Evolutionary conservation across 2,797 vertebrate species (phyloP).

Genomic region (Labroides dimidiatus): DNA sequence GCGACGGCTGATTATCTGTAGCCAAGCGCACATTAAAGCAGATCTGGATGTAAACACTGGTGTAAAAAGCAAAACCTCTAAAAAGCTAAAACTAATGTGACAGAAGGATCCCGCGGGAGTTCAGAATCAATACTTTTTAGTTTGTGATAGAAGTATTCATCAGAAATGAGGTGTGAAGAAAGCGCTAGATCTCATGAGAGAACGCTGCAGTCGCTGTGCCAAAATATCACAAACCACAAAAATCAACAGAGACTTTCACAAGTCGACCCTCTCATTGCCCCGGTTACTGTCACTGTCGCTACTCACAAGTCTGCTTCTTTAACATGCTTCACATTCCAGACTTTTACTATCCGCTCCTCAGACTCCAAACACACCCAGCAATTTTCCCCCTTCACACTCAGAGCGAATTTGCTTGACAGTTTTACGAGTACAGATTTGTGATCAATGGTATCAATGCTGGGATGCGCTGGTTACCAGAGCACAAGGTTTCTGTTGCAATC

Average conservation of each 20-base stretch:
- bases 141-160: constrained; percentile 1
- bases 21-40: background rate
- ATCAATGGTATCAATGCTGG: constrained; percentile 30
- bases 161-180: constrained; percentile 1
- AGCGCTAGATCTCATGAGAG: background rate
- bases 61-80: constrained; percentile 1
- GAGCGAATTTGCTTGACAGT: constrained; percentile 47
- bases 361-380: constrained; percentile 42
- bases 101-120: constrained; percentile 11
- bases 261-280: constrained; percentile 65
- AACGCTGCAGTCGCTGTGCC: constrained; percentile 1
- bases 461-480: constrained; percentile 29
- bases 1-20: background rate
- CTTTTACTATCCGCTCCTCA: constrained; percentile 37
- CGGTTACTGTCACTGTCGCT: constrained; percentile 56
- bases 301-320: constrained; percentile 48
- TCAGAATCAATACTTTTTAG: constrained; percentile 5
- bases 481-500: constrained; percentile 9
- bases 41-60: background rate
- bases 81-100: constrained; percentile 3
- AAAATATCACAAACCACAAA: constrained; percentile 40
- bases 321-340: constrained; percentile 68
- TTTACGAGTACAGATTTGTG: constrained; percentile 55
- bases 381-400: constrained; percentile 6
- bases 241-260: constrained; percentile 37